A percentile compares a stretch with the other conserved stretches of the same genome.
phyloP scores from a whole-genome alignment of 2,888 invertebrate species.

The Amblyjoppa fuscipennis region DNA sequence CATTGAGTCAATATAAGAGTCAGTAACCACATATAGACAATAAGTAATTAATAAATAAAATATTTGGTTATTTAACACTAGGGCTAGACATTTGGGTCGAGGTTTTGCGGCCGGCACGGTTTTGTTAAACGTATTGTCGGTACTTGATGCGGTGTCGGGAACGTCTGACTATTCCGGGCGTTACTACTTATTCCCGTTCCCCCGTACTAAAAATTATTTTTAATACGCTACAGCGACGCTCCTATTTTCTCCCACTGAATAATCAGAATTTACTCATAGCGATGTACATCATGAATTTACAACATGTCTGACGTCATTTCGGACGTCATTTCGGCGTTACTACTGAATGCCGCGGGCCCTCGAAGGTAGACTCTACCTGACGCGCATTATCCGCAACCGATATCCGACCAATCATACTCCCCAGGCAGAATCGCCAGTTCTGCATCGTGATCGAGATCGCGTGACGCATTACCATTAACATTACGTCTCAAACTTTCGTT shows the following conservation, averaged over 20 bases:
- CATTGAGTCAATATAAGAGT: constrained; percentile 82
- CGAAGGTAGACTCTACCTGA: background rate
- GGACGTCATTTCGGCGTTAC: background rate
- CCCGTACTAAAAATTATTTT: background rate
- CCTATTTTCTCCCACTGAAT: background rate
- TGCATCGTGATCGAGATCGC: no score
- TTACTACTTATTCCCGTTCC: background rate
- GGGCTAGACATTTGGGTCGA: background rate
- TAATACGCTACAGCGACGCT: background rate
- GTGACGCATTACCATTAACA: no score
- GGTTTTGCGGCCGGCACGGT: background rate
- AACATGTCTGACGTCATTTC: background rate
- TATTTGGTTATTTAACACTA: constrained; percentile 23
- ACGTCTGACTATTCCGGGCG: background rate
- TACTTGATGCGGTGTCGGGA: background rate
- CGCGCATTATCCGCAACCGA: background rate
- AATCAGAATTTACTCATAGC: background rate
- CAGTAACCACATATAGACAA: constrained; percentile 80
- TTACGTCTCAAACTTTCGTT: no score
- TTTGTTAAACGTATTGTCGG: background rate
- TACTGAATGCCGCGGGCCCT: background rate
- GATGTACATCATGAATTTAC: background rate
- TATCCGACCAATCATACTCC: background rate
- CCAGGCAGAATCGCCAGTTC: background rate
- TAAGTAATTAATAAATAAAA: constrained; percentile 67